These are phyloP conservation scores for Agrilus biguttatus DNA, from an alignment of 2,888 invertebrate genomes.

Conservation along the genomic window DNA sequence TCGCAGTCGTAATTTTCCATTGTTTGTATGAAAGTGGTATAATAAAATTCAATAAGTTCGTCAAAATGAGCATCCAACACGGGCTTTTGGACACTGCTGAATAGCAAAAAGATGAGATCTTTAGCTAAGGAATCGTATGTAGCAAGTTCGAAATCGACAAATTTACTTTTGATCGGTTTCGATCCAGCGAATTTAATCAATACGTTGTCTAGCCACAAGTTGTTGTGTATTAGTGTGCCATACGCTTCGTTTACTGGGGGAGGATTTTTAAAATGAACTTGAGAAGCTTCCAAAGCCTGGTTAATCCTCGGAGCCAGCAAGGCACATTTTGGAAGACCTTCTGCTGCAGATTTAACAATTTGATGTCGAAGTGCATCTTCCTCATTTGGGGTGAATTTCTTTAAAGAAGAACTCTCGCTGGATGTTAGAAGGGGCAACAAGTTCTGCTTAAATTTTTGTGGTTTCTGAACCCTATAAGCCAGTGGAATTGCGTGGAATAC, in stretches of 20 bases:
- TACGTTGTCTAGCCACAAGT: slow-evolving; percentile 39
- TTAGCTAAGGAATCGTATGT: slow-evolving; percentile 30
- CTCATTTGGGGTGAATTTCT: too few relatives aligned
- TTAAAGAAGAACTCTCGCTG: too few relatives aligned
- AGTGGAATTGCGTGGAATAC: slow-evolving; percentile 36
- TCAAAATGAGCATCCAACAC: slow-evolving; percentile 25
- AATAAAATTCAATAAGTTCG: slow-evolving; percentile 22
- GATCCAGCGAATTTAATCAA: slow-evolving; percentile 25
- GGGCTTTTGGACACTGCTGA: slow-evolving; percentile 27
- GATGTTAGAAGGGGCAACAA: too few relatives aligned
- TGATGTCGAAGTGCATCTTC: too few relatives aligned
- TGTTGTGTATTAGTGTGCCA: slow-evolving; percentile 33
- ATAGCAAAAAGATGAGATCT: slow-evolving; percentile 34
- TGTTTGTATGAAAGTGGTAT: too few relatives aligned
- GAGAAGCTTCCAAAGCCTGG: too few relatives aligned
- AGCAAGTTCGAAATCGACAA: slow-evolving; percentile 38
- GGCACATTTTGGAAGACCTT: background rate
- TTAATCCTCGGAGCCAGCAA: too few relatives aligned
- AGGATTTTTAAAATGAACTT: slow-evolving; percentile 7
- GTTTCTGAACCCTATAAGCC: slow-evolving; percentile 29
- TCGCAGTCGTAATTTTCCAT: too few relatives aligned
- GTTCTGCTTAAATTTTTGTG: slow-evolving; percentile 17
- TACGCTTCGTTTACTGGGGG: slow-evolving; percentile 24
- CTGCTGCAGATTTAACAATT: too few relatives aligned
- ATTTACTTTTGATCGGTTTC: slow-evolving; percentile 21